These are phyloP conservation scores for Schizothorax lantsangensis DNA, from an alignment of 2,797 vertebrate species.

Conservation along the genomic window DNA sequence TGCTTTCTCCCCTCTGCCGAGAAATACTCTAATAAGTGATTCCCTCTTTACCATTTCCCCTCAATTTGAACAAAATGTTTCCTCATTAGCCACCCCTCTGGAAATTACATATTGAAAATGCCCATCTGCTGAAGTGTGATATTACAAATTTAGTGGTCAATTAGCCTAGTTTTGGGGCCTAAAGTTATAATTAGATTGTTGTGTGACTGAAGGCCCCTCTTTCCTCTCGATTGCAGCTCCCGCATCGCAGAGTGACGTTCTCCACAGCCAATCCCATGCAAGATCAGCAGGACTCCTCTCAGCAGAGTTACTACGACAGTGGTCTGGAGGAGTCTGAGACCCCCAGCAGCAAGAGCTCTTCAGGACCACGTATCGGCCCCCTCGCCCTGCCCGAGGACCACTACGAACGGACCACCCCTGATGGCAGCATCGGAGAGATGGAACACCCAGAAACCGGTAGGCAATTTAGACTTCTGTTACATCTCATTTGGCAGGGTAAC, in stretches of 20 bases:
- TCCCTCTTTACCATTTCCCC: conserved; percentile 45
- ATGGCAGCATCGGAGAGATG: conserved; percentile 98
- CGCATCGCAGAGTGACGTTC: conserved; percentile 99
- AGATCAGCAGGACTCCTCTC: conserved; percentile 96
- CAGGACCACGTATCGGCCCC: conserved; percentile 94
- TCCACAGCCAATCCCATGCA: conserved; percentile 96
- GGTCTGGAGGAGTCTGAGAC: conserved; percentile 99
- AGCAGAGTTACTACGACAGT: conserved; percentile 98
- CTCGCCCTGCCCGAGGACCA: conserved; percentile 97
- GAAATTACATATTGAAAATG: conserved; percentile 52
- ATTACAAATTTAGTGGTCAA: conserved; percentile 67
- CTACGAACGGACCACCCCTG: conserved; percentile 97
- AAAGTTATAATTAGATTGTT: conserved; percentile 61
- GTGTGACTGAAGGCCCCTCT: conserved; percentile 52
- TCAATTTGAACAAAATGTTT: conserved; percentile 53
- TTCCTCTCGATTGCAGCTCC: conserved; percentile 79
- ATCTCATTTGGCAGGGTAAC: conserved; percentile 53
- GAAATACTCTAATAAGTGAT: conserved; percentile 29
- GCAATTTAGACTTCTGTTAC: conserved; percentile 32
- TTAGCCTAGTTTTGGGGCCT: conserved; percentile 59
- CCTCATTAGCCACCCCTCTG: conserved; percentile 58
- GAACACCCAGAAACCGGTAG: conserved; percentile 98
- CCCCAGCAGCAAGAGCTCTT: conserved; percentile 98
- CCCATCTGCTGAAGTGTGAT: conserved; percentile 58
- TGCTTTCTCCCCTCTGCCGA: conserved; percentile 39